Evolutionary conservation across 1,140 invertebrate genomes (phyloP).

Genomic region (Psilanteris sp.): DNA sequence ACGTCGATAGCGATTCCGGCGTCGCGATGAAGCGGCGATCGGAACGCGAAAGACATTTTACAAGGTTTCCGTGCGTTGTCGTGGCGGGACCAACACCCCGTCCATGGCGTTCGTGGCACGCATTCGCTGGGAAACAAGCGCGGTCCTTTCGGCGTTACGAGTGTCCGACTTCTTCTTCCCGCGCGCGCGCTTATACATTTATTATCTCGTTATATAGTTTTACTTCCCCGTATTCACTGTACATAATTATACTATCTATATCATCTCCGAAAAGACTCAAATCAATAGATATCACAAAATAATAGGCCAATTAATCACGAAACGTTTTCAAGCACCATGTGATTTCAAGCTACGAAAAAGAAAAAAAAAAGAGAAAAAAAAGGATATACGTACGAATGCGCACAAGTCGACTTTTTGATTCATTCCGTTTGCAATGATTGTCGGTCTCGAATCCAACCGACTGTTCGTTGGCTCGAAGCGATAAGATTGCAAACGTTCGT

Average conservation of each 20-base stretch:
- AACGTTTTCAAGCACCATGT: constrained; percentile 67
- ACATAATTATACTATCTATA: constrained; percentile 72
- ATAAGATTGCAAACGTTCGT: too few species aligned
- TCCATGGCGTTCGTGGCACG: too few species aligned
- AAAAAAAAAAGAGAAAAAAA: too few species aligned
- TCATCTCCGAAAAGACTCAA: constrained; percentile 63
- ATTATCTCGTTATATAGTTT: constrained; percentile 19
- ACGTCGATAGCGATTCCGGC: not conserved
- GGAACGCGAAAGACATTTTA: constrained; percentile 12
- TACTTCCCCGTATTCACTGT: constrained; percentile 52
- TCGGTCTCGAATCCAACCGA: constrained; percentile 31
- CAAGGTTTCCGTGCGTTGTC: too few species aligned
- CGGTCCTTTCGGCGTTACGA: too few species aligned
- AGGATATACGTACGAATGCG: too few species aligned
- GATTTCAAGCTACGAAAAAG: constrained; percentile 18
- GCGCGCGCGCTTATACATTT: constrained; percentile 11
- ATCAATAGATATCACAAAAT: constrained; percentile 44
- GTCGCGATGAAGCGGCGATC: not conserved
- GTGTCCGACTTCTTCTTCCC: too few species aligned
- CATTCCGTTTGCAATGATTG: too few species aligned
- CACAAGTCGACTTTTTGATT: too few species aligned
- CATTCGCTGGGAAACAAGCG: too few species aligned
- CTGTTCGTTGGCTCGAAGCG: not conserved
- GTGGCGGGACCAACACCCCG: too few species aligned
- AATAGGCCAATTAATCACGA: constrained; percentile 54